Evolutionary conservation across 1,140 invertebrate species (phyloP), one percentile per base, ranked within the genome.

Genomic region (Plodia interpunctella): DNA sequence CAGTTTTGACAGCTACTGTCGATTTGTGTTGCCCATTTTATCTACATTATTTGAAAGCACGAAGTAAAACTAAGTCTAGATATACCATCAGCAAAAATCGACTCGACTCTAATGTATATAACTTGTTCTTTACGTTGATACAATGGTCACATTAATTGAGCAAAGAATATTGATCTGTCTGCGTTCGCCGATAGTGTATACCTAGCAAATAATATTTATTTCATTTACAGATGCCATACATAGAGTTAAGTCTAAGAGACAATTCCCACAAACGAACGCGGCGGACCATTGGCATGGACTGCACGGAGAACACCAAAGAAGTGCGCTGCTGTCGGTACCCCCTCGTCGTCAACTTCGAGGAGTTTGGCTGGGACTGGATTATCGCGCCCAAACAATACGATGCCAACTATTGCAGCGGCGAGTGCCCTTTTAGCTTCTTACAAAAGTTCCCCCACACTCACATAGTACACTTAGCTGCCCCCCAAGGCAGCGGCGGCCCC

Each of bases 311-410:
- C 49, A 94, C 92, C 5, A 92, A 94, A 59, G 96, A 98, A 74
- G 92, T 93, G 4, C 92, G 96, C 19, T 98, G 97, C 84, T 98
- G 97, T 80, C 93, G 96, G 13, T 98, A 97, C 83, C 95, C 96
- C 0, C 91, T 99, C 15, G 96, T 96, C 10, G 97, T 99, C 11
- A 97, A 99, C 90, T 99, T 99, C 88, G 96, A 95, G 69, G 96
- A 97, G 66, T 97, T 99, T 76, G 97, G 97, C 10, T 99, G 98
- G 98, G 97, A 99, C 75, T 99, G 98, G 95, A 98, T 99, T 72
- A 97, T 99, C 32, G 98, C 98, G 0, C 98, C 98, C 0, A 96
- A 96, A 72, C 94, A 94, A 66, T 99, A 99, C 90, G 95, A 98
- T 76, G 98, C 98, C 15, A 97, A 98, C 90, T 99, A 98, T 90